Evolutionary conservation across 2,888 invertebrate species (phyloP).

Genomic region (Eumacrocentrus americanus): DNA sequence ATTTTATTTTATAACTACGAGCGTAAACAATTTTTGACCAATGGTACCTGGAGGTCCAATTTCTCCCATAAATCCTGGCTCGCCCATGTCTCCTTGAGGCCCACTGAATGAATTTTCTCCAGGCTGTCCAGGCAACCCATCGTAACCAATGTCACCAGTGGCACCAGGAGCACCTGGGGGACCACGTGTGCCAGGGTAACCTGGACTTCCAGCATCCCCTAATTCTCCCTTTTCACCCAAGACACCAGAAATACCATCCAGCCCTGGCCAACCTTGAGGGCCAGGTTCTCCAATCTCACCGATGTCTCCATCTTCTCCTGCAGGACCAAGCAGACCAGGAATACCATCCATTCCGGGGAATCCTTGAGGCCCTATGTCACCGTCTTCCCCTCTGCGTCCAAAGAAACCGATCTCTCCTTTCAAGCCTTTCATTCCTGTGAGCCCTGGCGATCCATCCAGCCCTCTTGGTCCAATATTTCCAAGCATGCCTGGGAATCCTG

Average conservation of each 20-base stretch:
- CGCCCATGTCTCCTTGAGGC: conserved; percentile 73
- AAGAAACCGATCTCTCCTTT: conserved; percentile 57
- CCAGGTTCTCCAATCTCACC: conserved; percentile 71
- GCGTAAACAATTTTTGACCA: too few relatives aligned
- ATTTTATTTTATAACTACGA: too few relatives aligned
- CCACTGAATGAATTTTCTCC: conserved; percentile 73
- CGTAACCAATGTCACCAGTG: conserved; percentile 70
- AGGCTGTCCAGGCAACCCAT: conserved; percentile 70
- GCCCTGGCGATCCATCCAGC: conserved; percentile 50
- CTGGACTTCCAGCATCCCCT: conserved; percentile 76
- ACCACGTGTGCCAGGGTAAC: conserved; percentile 71
- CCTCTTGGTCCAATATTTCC: conserved; percentile 53
- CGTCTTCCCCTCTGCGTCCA: conserved; percentile 60
- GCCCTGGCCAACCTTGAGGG: conserved; percentile 69
- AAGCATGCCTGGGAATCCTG: conserved; percentile 62
- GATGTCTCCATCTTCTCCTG: conserved; percentile 60
- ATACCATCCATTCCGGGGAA: conserved; percentile 57
- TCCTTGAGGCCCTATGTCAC: conserved; percentile 58
- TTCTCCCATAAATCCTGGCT: conserved; percentile 72
- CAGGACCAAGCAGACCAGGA: conserved; percentile 66
- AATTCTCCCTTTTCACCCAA: conserved; percentile 75
- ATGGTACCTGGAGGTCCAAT: conserved; percentile 67
- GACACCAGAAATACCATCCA: conserved; percentile 45
- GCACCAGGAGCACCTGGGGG: conserved; percentile 66
- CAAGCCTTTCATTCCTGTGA: conserved; percentile 55